These are phyloP conservation scores for Salticus scenicus DNA, from an alignment of 2,888 invertebrate genomes.

Conservation along the genomic window DNA sequence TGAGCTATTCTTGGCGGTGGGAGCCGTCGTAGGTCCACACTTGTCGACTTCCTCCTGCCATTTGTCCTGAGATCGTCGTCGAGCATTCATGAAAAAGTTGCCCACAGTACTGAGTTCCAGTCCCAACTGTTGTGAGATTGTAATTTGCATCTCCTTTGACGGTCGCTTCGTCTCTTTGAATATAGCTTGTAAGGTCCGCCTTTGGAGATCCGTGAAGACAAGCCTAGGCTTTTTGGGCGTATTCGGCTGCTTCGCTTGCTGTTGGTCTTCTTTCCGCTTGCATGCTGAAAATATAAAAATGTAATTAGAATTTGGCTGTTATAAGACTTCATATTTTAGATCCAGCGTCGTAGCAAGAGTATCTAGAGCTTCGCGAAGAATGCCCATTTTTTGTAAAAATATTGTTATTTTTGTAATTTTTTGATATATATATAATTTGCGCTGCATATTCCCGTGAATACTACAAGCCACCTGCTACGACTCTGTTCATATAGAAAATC, in stretches of 20 bases:
- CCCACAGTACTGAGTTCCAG: constrained; percentile 98
- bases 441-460: too few species aligned
- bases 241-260: constrained; percentile 71
- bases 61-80: constrained; percentile 90
- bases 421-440: too few species aligned
- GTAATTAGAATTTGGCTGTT: not conserved
- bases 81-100: constrained; percentile 99
- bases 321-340: too few species aligned
- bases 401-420: too few species aligned
- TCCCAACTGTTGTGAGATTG: constrained; percentile 97
- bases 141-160: constrained; percentile 99
- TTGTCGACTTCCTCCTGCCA: constrained; percentile 92
- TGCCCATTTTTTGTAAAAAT: too few species aligned
- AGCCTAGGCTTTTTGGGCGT: constrained; percentile 99
- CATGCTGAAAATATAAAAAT: constrained; percentile 81
- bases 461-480: too few species aligned
- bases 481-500: too few species aligned
- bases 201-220: constrained; percentile 99
- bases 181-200: constrained; percentile 99
- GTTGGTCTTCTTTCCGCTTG: constrained; percentile 93
- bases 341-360: too few species aligned
- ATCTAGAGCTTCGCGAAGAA: too few species aligned
- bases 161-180: constrained; percentile 99
- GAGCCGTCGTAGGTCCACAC: constrained; percentile 50
- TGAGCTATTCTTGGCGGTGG: constrained; percentile 49